Base-by-base conservation (phyloP, 37 sponge, comb jelly and placozoan genomes). In the Ianthella basta region DNA sequence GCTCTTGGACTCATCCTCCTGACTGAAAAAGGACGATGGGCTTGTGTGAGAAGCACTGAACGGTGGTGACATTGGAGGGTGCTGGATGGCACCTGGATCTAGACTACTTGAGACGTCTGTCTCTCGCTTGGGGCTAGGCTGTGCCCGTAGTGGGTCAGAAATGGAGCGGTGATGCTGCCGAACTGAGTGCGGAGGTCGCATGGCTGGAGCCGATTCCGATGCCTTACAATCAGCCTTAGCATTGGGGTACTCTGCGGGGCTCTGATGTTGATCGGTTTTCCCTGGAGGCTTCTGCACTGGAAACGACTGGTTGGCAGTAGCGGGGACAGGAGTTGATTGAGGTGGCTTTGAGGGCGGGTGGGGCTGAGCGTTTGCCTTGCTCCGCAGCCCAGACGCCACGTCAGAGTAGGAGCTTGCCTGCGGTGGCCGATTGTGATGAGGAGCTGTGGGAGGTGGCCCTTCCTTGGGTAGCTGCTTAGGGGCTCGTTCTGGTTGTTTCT, bases 351-450 rank as follows among this genome's bases (percentile, higher is more conserved):
- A 10, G 53, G 20, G 6, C 21, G 21, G 15, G n/a, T 13, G 50
- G 15, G 78, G 78, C 16, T 39, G 24, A 14, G 78, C 53, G 12
- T 1, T 12, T 2, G 38, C 53, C 25, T 75, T 75, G 44, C 53
- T 24, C 78, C 40, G 37, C 54, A 75, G 37, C 21, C 78, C 78
- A 41, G 78, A 75, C 25, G 78, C 78, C 4, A 75, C 78, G 54
- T 75, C 78, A 10, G 78, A 75, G 54, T 75, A 75, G n/a, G 78
- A 25, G 15, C 78, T 75, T 13, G 78, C 78, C 53, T 75, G 78
- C 1, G 78, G 78, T 4, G 78, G 78, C 1, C 70, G 33, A 35
- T 4, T 69, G 35, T 27, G 33, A 12, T n/a, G 32, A 3, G 54
- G 24, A 44, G 21, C 6, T 0, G 21, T 24, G 6, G 54, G 53